Base-by-base conservation (phyloP, 2,797 vertebrate genomes). In the Thripadectes ignobilis region DNA sequence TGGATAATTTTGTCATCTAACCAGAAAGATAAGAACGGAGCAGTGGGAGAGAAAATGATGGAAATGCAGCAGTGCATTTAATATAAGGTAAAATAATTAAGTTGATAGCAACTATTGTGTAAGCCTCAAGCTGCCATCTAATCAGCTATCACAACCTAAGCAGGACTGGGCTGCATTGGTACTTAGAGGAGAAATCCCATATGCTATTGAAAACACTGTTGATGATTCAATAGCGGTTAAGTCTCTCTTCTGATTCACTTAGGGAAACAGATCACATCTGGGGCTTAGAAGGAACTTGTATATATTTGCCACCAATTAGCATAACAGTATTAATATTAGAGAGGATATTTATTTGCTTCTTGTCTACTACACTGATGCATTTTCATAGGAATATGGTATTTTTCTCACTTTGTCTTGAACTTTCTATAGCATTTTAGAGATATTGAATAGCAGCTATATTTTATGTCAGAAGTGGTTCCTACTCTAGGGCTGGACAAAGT, bases 71-170 rank as follows among this genome's bases (percentile, higher is more conserved):
- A 76, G 32, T 20, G 20, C 6, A 3, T 48, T 95, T 80, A 90
- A 92, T 79, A 79, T 20, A 77, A 88, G 52, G 66, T 84, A 84
- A 94, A 95, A 95, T 87, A 96, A 94, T 93, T 83, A 93, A 92
- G 68, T 67, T 83, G 76, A 82, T 85, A 84, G 69, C 65, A 90
- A 81, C 92, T 92, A 85, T 38, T 90, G 38, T 73, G 46, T 84
- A 79, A 92, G n/a, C 66, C 88, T 84, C 78, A 93, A 93, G 68
- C 94, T 92, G 95, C 3, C 32, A 76, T 71, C 75, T 95, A 92
- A 96, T 96, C 89, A 95, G 69, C 83, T 81, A 51, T 76, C 14
- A 2, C 55, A 86, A 74, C 49, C 52, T 95, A 95, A 94, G 82
- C 73, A 93, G 93, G 92, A 88, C 49, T 94, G 91, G 69, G 71